phyloP scores from a whole-genome alignment of 2,797 vertebrate genomes.

The Esox masquinongy region DNA sequence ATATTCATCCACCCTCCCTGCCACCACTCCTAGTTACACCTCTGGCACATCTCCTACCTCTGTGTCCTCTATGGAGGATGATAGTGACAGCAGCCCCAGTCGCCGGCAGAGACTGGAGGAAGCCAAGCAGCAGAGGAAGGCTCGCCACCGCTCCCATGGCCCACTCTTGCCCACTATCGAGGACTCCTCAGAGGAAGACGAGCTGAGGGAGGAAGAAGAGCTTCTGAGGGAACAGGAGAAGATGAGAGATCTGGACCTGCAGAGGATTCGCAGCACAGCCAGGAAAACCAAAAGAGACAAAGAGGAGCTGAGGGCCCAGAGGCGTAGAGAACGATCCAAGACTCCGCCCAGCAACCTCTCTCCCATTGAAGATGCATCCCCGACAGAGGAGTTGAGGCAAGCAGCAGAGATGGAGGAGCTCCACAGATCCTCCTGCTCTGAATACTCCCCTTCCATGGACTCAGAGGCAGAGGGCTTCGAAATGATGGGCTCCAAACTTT shows the following conservation, averaged over 20 bases:
- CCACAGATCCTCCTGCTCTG: conserved; percentile 96
- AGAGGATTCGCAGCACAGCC: conserved; percentile 95
- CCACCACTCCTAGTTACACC: conserved; percentile 96
- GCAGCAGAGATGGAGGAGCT: conserved; percentile 99
- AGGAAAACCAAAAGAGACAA: conserved; percentile 98
- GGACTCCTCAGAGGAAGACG: conserved; percentile 98
- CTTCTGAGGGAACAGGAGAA: conserved; percentile 96
- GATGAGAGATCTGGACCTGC: conserved; percentile 98
- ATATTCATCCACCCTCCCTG: conserved; percentile 95
- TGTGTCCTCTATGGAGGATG: conserved; percentile 97
- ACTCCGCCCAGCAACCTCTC: conserved; percentile 98
- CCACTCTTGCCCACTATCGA: conserved; percentile 97
- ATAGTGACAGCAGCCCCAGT: conserved; percentile 98
- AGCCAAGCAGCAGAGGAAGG: conserved; percentile 97
- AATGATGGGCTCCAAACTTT: conserved; percentile 86
- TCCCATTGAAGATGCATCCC: conserved; percentile 97
- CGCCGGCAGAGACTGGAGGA: conserved; percentile 94
- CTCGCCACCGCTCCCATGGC: conserved; percentile 94
- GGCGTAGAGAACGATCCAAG: conserved; percentile 96
- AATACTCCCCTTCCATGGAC: conserved; percentile 96
- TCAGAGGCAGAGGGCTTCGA: conserved; percentile 96
- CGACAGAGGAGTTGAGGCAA: conserved; percentile 96
- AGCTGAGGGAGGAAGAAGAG: conserved; percentile 97
- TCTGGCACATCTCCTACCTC: conserved; percentile 98
- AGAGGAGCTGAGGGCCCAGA: conserved; percentile 95